Conservation (phyloP, 2,113 vertebrate species). For the Sterna hirundo region DNA sequence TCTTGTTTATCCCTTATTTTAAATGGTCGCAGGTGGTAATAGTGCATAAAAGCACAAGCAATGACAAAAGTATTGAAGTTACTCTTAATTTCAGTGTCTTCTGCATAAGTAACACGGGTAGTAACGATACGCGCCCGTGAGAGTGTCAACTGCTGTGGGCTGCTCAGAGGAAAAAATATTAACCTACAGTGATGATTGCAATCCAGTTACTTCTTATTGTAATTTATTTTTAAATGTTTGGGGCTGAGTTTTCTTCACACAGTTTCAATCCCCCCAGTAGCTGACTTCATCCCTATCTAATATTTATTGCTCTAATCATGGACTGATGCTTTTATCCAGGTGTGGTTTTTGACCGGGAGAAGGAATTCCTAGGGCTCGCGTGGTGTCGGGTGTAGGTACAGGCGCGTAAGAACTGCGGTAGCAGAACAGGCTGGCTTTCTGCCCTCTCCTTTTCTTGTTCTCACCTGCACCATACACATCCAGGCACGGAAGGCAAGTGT, state of each 20-base stretch:
- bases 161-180: not conserved
- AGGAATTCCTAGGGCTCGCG: rapidly evolving
- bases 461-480: not conserved
- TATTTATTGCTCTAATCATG: not conserved
- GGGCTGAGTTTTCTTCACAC: not conserved
- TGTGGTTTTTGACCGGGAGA: not conserved
- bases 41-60: too few relatives aligned
- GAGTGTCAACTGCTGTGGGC: rapidly evolving
- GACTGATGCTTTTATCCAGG: not conserved
- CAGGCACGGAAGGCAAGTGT: not conserved
- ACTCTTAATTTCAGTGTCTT: too few relatives aligned
- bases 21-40: not conserved
- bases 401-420: rapidly evolving
- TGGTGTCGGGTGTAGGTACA: not conserved
- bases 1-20: too few relatives aligned
- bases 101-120: rapidly evolving
- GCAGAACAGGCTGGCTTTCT: not conserved
- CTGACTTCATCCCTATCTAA: not conserved
- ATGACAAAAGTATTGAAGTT: not conserved
- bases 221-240: not conserved
- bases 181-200: rapidly evolving
- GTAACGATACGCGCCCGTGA: rapidly evolving
- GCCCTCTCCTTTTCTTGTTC: rapidly evolving
- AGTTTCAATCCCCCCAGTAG: not conserved
- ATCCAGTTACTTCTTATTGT: not conserved